Base-by-base conservation (phyloP, 2,888 invertebrate genomes). In the Oxystoma pomonae region DNA sequence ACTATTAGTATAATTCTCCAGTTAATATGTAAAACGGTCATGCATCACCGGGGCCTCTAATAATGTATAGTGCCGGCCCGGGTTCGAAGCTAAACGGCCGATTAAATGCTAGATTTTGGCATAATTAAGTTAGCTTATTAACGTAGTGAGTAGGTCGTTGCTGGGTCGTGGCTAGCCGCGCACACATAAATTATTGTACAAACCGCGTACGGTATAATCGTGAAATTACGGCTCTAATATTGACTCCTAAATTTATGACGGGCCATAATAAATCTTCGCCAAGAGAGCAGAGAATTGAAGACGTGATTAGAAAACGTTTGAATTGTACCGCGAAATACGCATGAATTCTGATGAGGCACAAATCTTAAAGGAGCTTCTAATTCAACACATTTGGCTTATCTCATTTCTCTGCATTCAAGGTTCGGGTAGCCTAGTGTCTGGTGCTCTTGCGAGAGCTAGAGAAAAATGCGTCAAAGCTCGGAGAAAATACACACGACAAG, bases 101-200 rank as follows among this genome's bases (percentile, higher is more conserved):
- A 73, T 74, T 74, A 73, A 71, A 71, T 71, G 70, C 70, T 69
- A 73, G 71, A 74, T 74, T 74, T 73, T 71, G 69, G 68, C 67
- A 73, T 74, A 74, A 74, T 74, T 71, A 72, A 73, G 72, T 74
- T 73, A 73, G 69, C 70, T 69, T 72, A 71, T 72, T 71, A 70
- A 72, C 70, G 67, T 71, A 68, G 69, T 67, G 70, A 71, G 69
- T 69, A 71, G 69, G 66, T 69, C n/a, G n/a, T n/a, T n/a, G n/a
- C n/a, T n/a, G n/a, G 70, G 70, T 68, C 71, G 71, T 68, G 72
- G 70, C 69, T 70, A 69, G 71, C 71, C 69, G 66, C 61, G 66
- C n/a, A n/a, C 68, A 68, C 69, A 72, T 74, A 73, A 74, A 74
- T 73, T 74, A 74, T 71, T n/a, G n/a, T 70, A 69, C 67, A 65